These are phyloP conservation scores for Prunella himalayana DNA, from an alignment of 2,113 vertebrate species.

Conservation along the genomic window DNA sequence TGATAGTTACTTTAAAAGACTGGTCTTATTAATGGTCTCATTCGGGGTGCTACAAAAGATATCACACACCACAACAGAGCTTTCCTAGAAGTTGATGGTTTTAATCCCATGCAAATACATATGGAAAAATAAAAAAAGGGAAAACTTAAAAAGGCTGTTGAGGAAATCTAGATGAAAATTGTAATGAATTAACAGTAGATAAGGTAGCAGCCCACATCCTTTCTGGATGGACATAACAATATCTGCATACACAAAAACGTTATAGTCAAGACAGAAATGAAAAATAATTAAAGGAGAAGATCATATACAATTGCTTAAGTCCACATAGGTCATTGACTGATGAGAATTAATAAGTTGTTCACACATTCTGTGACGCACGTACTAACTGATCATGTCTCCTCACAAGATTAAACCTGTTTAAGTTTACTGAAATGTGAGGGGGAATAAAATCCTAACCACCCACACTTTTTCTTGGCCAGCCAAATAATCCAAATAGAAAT, in stretches of 20 bases:
- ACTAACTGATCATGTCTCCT: neutral
- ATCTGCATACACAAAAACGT: neutral
- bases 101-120: neutral
- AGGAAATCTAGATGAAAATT: neutral
- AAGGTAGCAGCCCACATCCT: neutral
- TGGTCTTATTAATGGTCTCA: neutral
- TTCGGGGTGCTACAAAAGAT: neutral
- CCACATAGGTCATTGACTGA: rapidly evolving
- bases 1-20: neutral
- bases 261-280: neutral
- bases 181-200: neutral
- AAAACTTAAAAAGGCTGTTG: neutral
- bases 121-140: neutral
- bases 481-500: neutral
- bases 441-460: neutral
- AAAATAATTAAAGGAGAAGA: neutral
- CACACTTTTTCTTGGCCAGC: neutral
- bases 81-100: neutral
- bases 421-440: neutral
- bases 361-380: neutral
- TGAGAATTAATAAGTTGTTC: neutral
- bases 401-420: neutral
- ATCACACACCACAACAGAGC: neutral
- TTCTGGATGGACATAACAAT: neutral
- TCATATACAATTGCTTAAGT: neutral